Evolutionary conservation across 1,140 invertebrate species (phyloP).

Genomic region (Drosophila nasuta): DNA sequence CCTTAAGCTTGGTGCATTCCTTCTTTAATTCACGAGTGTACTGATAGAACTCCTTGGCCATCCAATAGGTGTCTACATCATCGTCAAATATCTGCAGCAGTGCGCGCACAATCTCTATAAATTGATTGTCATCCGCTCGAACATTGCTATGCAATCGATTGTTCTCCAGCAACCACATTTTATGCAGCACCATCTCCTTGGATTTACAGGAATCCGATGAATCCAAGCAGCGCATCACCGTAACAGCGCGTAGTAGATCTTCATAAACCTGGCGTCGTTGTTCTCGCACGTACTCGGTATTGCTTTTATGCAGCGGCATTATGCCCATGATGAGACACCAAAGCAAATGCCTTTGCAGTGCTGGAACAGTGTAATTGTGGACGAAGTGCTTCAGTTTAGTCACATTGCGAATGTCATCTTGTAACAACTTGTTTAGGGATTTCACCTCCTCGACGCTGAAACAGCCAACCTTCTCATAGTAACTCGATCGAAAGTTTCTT

Average conservation of each 20-base stretch:
- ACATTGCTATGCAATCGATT: conserved; percentile 88
- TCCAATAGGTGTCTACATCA: conserved; percentile 92
- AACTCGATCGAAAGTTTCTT: conserved; percentile 95
- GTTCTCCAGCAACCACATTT: conserved; percentile 91
- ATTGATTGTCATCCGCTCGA: conserved; percentile 85
- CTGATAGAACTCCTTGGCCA: conserved; percentile 90
- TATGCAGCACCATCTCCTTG: conserved; percentile 88
- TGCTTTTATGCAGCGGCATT: conserved; percentile 89
- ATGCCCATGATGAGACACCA: conserved; percentile 94
- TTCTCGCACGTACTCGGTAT: conserved; percentile 90
- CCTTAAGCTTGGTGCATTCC: conserved; percentile 88
- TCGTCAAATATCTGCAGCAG: conserved; percentile 89
- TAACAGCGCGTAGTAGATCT: conserved; percentile 90
- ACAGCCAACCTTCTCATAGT: conserved; percentile 94
- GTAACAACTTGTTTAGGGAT: conserved; percentile 95
- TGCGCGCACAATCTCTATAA: conserved; percentile 89
- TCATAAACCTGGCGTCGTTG: conserved; percentile 91
- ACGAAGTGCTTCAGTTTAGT: conserved; percentile 94
- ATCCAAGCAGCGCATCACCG: conserved; percentile 87
- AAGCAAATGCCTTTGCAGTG: conserved; percentile 91
- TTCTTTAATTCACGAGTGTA: conserved; percentile 88
- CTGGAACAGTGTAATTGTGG: conserved; percentile 92
- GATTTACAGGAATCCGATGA: conserved; percentile 84
- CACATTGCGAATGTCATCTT: conserved; percentile 93
- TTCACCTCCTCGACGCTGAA: conserved; percentile 96